Evolutionary conservation across 2,797 vertebrate genomes (phyloP), one percentile per base, ranked within the genome.

Genomic region (Petrocephalus schoutedeni): DNA sequence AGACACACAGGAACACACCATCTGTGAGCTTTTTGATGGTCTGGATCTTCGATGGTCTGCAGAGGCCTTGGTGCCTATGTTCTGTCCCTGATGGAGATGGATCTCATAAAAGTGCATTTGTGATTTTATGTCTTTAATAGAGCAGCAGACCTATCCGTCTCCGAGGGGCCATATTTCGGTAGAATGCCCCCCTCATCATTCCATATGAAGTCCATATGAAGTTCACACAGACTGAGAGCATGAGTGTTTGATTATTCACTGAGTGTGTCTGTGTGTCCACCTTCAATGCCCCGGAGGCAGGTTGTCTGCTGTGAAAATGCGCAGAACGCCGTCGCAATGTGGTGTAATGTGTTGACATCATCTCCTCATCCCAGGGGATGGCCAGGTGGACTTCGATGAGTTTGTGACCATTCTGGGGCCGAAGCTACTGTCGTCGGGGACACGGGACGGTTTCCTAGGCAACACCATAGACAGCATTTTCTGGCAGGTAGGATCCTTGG

Each of bases 391-490:
- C 92, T 98, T 98, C 89, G 97, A 98, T 89, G 98, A 98, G 94
- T 98, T 98, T 93, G 98, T 98, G 97, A 98, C 97, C 89, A 98
- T 98, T 93, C 96, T 98, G 89, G 98, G 98, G 56, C 98, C 98
- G 56, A 98, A 98, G 89, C 95, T 98, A 89, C 96, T 98, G 89
- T 98, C 97, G 0, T 97, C 97, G 0, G 98, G 98, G 94, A 97
- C 96, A 91, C 96, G 98, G 54, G 97, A 98, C 88, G 97, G 97
- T 90, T 98, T 98, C 93, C 96, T 98, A 88, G 98, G 98, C 88
- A 98, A 96, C 91, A 98, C 97, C 89, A 98, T 98, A 87, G 98
- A 98, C 93, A 98, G 97, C 94, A 98, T 98, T 95, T 98, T 98
- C 94, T 98, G 98, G 98, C 98, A 98, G 97, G 98, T 98, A 91